Conservation (phyloP, 2,888 invertebrate species). For the Acanthacorydalis orientalis region DNA sequence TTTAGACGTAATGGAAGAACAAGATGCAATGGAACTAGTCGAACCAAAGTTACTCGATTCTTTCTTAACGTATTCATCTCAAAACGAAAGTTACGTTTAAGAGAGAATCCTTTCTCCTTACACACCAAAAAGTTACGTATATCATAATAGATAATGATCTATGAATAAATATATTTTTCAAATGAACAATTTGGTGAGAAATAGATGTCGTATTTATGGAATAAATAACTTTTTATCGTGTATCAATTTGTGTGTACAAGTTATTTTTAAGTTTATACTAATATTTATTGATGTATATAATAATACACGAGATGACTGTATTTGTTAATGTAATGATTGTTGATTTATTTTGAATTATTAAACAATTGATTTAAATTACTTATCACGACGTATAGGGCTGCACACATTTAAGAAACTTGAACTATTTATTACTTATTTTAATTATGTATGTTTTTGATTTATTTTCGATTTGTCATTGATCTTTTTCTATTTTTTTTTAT, state of each 20-base stretch:
- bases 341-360: not conserved
- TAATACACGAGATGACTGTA: not conserved
- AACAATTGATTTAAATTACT: not conserved
- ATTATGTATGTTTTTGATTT: no score
- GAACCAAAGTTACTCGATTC: constrained; percentile 62
- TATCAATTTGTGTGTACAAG: no score
- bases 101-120: not conserved
- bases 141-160: not conserved
- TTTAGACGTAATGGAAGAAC: constrained; percentile 29
- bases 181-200: not conserved
- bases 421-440: no score
- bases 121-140: not conserved
- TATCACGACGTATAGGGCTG: no score
- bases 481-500: no score
- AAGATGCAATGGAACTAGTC: constrained; percentile 56
- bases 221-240: constrained; percentile 3
- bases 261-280: not conserved
- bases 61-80: constrained; percentile 59
- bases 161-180: not conserved
- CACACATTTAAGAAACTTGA: no score
- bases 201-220: not conserved
- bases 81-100: constrained; percentile 65
- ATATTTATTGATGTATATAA: not conserved
- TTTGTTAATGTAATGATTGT: not conserved
- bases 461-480: no score